These are phyloP conservation scores for Nemotelus nigrinus DNA, from an alignment of 2,888 invertebrate species.

Conservation along the genomic window DNA sequence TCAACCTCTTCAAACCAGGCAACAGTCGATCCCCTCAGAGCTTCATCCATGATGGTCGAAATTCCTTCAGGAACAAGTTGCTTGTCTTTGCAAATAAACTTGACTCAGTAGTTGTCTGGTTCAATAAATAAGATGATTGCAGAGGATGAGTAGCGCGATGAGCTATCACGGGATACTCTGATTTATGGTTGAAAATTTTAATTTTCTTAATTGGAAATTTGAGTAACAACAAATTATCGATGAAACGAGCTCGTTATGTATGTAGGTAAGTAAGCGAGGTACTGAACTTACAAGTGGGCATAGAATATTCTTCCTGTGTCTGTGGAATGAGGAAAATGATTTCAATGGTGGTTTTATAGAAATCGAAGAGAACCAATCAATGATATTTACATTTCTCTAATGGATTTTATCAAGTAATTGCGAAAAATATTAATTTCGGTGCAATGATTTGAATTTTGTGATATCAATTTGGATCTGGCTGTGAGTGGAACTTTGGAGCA, in stretches of 20 bases:
- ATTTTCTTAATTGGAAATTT: conserved; percentile 50
- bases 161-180: conserved; percentile 15
- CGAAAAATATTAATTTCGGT: too few relatives aligned
- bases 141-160: background rate
- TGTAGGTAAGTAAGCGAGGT: background rate
- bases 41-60: background rate
- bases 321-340: background rate
- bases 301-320: too few relatives aligned
- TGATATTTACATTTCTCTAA: background rate
- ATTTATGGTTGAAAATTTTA: conserved; percentile 45
- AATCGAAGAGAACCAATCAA: background rate
- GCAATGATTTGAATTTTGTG: too few relatives aligned
- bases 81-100: background rate
- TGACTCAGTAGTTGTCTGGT: background rate
- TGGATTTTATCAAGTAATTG: background rate
- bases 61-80: background rate
- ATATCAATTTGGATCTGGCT: too few relatives aligned
- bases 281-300: background rate
- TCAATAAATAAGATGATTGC: conserved; percentile 32
- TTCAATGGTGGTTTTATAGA: background rate
- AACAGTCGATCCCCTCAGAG: background rate
- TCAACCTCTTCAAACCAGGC: background rate
- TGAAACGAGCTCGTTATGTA: conserved; percentile 36
- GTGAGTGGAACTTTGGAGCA: too few relatives aligned
- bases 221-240: conserved; percentile 43